Evolutionary conservation across 2,888 invertebrate genomes (phyloP), one percentile per base, ranked within the genome.

Genomic region (Tanypteryx hageni): DNA sequence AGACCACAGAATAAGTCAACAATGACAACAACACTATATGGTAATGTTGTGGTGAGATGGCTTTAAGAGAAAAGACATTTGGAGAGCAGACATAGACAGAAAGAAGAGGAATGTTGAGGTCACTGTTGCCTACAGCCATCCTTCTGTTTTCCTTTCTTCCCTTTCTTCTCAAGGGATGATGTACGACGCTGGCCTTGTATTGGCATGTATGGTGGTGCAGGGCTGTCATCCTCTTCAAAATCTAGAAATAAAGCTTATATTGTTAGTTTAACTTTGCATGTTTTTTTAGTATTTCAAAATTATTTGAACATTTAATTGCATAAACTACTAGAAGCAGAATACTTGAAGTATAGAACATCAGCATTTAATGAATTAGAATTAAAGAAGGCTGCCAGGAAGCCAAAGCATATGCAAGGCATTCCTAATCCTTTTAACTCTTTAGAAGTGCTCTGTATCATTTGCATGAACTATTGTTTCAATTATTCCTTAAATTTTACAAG

Each of bases 131-230:
- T 96, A 94, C 97, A 97, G 92, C 96, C 96, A 93, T 97, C 96
- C 92, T 95, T 96, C 96, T 92, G 96, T 83, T 94, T 94, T 56
- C 93, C 92, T 92, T 94, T 94, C 92, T 94, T 93, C 31, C 92
- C 83, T 93, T 96, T 96, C 94, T 97, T 97, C 94, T 96, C 96
- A 93, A 96, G 95, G 93, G 96, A 96, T n/a, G 96, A 95, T 1
- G 96, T 96, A 93, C 97, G 95, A 93, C 97, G 95, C 94, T 97
- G 97, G 89, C 97, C 97, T 95, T 97, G 97, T 94, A 97, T 97
- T 89, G 97, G 97, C 97, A 97, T 97, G 94, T 97, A 97, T 92
- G 97, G 97, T 11, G 97, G 97, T 82, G 96, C 96, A 83, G 96
- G 96, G 93, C 95, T 93, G 81, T 94, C 94, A 59, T 94, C 94